Base-by-base conservation (phyloP, 2,113 vertebrate species). In the Erythrocercus mccallii region DNA sequence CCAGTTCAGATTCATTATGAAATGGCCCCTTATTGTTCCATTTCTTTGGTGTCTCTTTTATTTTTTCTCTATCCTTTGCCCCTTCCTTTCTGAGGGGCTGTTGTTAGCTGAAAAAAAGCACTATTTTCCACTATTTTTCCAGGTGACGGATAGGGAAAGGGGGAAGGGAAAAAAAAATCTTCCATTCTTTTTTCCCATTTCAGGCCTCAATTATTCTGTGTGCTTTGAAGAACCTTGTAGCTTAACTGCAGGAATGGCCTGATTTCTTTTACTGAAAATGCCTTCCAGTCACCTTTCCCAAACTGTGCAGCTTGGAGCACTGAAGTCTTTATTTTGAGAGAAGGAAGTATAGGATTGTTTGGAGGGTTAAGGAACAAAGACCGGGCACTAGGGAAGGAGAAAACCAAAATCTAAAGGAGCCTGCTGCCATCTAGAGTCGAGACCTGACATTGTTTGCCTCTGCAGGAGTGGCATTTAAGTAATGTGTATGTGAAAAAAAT, bases 341-440 rank as follows among this genome's bases (percentile, higher is more conserved):
- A 84, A 95, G 86, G 78, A 93, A 94, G 74, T 85, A 8, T 6
- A 53, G 93, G 89, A 95, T 97, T 97, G 65, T 65, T 86, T 72
- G 80, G 72, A 76, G 78, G 56, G 35, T 57, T 74, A 71, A 81
- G 94, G 88, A 97, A 98, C 98, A 98, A 98, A 98, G 97, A 76
- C 86, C 42, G 51, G 69, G 77, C 73, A 37, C 24, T 69, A 72
- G 28, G 47, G 27, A 65, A 91, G 45, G n/a, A 60, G 56, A 42
- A 89, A 77, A 22, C 48, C 47, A 20, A 81, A 60, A 61, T 53
- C 17, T 44, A 70, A 96, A 96, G 97, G 84, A 73, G 70, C 42
- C 65, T 98, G 95, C 96, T 97, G 97, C 98, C 98, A 98, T 88
- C 98, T 98, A 97, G 93, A 96, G 98, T 92, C 44, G 0, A 79